A percentile compares a stretch with the other conserved stretches of the same genome.
These are phyloP conservation scores for Amiota minor DNA, from an alignment of 2,888 invertebrate species.

Conservation along the genomic window DNA sequence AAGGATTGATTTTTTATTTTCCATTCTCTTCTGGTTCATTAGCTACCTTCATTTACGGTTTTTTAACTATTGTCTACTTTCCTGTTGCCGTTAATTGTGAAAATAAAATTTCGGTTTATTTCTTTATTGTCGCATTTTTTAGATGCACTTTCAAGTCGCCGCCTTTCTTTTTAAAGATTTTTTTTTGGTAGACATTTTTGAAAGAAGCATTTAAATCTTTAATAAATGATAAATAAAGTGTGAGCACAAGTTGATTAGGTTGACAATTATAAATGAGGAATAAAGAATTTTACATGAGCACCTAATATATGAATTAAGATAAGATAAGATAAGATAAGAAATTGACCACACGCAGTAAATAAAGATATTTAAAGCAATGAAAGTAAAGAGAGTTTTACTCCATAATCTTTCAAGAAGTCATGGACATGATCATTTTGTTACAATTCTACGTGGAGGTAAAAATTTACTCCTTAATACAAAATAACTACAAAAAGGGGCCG, in stretches of 20 bases:
- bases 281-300: background rate
- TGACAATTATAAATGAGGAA: too few species aligned
- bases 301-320: background rate
- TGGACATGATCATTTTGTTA: too few species aligned
- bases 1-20: slow-evolving; percentile 9
- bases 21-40: slow-evolving; percentile 21
- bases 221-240: too few species aligned
- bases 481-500: too few species aligned
- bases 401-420: too few species aligned
- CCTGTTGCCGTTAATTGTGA: slow-evolving; percentile 13
- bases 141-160: slow-evolving; percentile 7
- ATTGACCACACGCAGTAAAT: slow-evolving; percentile 25
- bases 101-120: background rate
- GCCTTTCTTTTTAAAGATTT: background rate
- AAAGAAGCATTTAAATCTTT: too few species aligned
- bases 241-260: background rate
- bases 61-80: slow-evolving; percentile 20
- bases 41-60: slow-evolving; percentile 28
- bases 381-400: too few species aligned
- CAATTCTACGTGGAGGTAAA: too few species aligned
- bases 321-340: background rate
- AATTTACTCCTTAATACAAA: too few species aligned
- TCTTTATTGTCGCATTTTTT: slow-evolving; percentile 14
- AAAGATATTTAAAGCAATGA: too few species aligned
- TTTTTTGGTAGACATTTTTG: background rate